Base-by-base conservation (phyloP, 1,140 invertebrate genomes). In the Drosophila varians region DNA sequence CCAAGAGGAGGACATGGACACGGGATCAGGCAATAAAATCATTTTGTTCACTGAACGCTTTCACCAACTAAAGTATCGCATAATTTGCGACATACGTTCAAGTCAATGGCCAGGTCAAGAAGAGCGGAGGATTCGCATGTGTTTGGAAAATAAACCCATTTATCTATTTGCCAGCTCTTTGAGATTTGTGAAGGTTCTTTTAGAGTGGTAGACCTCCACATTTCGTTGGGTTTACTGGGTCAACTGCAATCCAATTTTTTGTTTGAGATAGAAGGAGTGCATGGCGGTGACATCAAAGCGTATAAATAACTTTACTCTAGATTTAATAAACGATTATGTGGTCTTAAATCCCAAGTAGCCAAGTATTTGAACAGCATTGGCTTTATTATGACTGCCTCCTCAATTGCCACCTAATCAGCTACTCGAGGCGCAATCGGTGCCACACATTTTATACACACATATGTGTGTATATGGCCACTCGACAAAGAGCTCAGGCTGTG, bases 311-410 rank as follows among this genome's bases (percentile, higher is more conserved):
- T 86, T 84, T 86, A 82, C 80, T 80, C 83, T 87, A 87, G 80
- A 86, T 86, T 86, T 86, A 86, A 87, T 65, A 86, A 86, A 74
- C 80, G 80, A 87, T 86, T 86, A 86, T 87, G 69, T 66, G 84
- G 76, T 74, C 72, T 80, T 74, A 80, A 76, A 74, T 87, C 82
- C 26, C 77, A 80, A 84, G 76, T 76, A 84, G 75, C 14, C 25
- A 58, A 31, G 72, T 62, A 48, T 62, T 60, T 74, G 64, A 25
- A 40, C 60, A 58, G 28, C 25, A 40, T 31, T 12, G 16, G 21
- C 46, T 47, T 19, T 34, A 53, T 34, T 31, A 31, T 31, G 28
- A 31, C 28, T 31, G 42, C 57, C 31, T 47, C 43, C 42, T 73
- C 46, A 75, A 79, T 73, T 72, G 56, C 16, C 60, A 12, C 60